Base-by-base conservation (phyloP, 1,140 invertebrate genomes). In the Drosophila aff. region DNA sequence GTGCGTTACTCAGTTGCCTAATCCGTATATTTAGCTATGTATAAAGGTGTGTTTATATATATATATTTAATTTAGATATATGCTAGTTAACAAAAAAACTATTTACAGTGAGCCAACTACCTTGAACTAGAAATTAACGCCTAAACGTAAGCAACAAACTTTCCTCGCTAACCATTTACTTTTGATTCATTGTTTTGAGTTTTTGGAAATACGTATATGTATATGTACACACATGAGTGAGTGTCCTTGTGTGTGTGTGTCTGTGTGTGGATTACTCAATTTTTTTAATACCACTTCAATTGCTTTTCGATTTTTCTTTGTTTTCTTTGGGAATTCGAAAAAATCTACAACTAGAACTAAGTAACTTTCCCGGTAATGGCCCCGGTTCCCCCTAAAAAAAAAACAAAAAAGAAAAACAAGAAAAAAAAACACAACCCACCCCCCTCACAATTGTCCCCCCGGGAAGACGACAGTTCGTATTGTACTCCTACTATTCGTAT, bases 241-340 rank as follows among this genome's bases (percentile, higher is more conserved):
- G 38, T 75, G 43, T 49, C 13, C 40, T 43, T 18, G 21, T 10
- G 43, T 63, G 46, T 4, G 28, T 7, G 6, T 28, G 28, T 28
- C 1, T 58, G 44, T 55, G 64, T 81, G 41, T 67, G 49, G 53
- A 41, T 46, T 60, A 62, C 40, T 61, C 57, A 64, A 28, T 63
- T 65, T 65, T 65, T 52, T 40, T 83, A 87, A 87, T 87, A 87
- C 84, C 84, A 89, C 84, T 84, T 87, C 63, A 89, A 89, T 89
- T 89, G 84, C 84, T 89, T 89, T 84, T 87, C n/a, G 61, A 46
- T 64, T 87, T 40, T 40, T 64, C 0, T 16, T 49, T 16, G n/a
- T 47, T 26, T 49, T 28, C 4, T 16, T 52, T 36, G 62, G 53
- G 49, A 76, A 53, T 61, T 49, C n/a, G 50, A 77, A 53, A 52